Percentiles rank a stretch among this genome's conserved stretches.
Conservation (phyloP, 2,797 vertebrate species). For the Todus mexicanus region DNA sequence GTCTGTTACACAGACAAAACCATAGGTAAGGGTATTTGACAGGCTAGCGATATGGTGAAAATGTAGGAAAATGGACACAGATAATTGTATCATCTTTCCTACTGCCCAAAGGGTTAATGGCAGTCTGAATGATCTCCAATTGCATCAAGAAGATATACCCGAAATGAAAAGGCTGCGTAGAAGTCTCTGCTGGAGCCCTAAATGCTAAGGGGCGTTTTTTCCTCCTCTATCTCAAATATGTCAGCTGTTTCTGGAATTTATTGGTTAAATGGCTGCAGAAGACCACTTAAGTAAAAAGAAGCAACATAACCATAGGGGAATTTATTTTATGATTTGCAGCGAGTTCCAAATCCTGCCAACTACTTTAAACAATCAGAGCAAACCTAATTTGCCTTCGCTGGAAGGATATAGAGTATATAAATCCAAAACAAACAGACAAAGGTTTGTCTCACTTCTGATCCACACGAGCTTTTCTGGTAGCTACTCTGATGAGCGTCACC, state of each 20-base stretch:
- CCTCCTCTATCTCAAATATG: constrained; percentile 6
- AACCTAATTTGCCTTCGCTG: constrained; percentile 15
- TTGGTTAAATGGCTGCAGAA: constrained; percentile 21
- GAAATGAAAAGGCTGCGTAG: neutral
- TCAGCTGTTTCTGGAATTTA: constrained; percentile 32
- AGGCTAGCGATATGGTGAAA: neutral
- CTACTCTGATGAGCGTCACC: neutral
- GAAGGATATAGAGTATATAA: neutral
- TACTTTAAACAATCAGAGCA: constrained; percentile 39
- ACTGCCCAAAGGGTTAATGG: neutral
- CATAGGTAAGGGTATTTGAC: neutral
- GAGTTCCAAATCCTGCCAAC: constrained; percentile 52
- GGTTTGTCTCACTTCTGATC: neutral
- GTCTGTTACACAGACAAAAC: neutral
- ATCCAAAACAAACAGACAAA: constrained; percentile 9
- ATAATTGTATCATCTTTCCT: neutral
- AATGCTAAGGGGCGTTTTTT: neutral
- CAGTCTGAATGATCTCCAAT: neutral
- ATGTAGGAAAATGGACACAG: neutral
- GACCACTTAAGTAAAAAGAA: constrained; percentile 13
- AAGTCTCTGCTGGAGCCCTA: neutral
- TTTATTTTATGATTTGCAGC: constrained; percentile 42
- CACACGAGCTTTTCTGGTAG: neutral
- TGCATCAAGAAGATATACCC: neutral
- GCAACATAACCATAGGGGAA: constrained; percentile 26